Percentiles rank a stretch among this genome's conserved stretches.
Conservation (phyloP, 2,113 vertebrate species). For the Colinus virginianus region DNA sequence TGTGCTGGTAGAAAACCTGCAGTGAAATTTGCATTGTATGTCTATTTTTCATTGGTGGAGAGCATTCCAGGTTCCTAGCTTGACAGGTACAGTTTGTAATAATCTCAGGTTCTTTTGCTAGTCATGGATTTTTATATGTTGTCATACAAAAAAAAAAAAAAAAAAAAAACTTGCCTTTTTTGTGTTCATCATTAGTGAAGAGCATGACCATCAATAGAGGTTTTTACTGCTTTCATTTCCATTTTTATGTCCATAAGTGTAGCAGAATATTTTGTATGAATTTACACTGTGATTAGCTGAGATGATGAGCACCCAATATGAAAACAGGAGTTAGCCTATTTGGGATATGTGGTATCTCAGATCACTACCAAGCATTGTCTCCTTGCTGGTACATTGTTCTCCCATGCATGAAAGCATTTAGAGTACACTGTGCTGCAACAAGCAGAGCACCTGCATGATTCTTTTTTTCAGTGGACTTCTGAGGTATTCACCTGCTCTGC, state of each 20-base stretch:
- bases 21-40: not conserved
- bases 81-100: not conserved
- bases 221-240: not conserved
- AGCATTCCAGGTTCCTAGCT: not conserved
- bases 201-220: not conserved
- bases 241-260: not conserved
- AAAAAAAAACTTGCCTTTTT: not conserved
- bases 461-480: not conserved
- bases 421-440: rapidly evolving
- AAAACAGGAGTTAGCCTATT: not conserved
- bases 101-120: not conserved
- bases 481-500: not conserved
- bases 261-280: not conserved
- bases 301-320: not conserved
- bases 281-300: not conserved
- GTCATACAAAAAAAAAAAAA: not conserved
- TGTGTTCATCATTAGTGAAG: not conserved
- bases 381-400: not conserved
- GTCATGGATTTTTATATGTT: not conserved
- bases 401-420: rapidly evolving
- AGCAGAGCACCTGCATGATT: not conserved
- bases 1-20: not conserved
- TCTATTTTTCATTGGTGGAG: not conserved
- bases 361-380: not conserved
- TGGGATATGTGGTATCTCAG: not conserved